These are phyloP conservation scores for Cordilura impudica DNA, from an alignment of 2,888 invertebrate genomes.

Conservation along the genomic window DNA sequence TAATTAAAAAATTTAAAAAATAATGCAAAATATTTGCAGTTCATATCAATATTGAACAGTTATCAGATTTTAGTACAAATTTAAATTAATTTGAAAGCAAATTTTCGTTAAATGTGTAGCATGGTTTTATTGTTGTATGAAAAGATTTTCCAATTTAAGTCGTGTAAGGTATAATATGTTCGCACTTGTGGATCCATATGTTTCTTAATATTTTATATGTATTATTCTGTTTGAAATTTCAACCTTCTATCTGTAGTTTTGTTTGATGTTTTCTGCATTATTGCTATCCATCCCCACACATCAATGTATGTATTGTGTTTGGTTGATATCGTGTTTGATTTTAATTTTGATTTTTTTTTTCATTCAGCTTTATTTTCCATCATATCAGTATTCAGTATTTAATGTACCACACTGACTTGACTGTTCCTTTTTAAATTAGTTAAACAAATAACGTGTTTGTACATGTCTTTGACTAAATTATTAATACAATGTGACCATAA, in stretches of 20 bases:
- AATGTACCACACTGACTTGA: neutral
- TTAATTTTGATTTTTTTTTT: neutral
- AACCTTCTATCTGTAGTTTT: neutral
- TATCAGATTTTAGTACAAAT: too few species aligned
- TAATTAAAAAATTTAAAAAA: too few species aligned
- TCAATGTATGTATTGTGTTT: neutral
- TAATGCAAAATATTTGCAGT: too few species aligned
- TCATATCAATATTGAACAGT: too few species aligned
- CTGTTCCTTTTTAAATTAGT: constrained; percentile 55
- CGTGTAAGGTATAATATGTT: neutral
- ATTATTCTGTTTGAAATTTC: neutral
- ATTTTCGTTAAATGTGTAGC: too few species aligned
- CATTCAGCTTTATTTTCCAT: neutral
- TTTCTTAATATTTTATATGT: neutral
- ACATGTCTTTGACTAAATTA: constrained; percentile 59
- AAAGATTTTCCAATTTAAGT: neutral
- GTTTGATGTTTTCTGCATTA: neutral
- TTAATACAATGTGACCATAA: constrained; percentile 60
- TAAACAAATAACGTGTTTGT: constrained; percentile 52
- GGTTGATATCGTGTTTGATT: neutral
- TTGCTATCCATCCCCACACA: neutral
- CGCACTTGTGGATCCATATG: neutral
- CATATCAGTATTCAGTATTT: neutral
- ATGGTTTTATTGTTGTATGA: too few species aligned
- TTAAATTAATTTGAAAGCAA: too few species aligned